Base-by-base conservation (phyloP, 1,140 invertebrate genomes). In the Phymorhynchus buccinoides region DNA sequence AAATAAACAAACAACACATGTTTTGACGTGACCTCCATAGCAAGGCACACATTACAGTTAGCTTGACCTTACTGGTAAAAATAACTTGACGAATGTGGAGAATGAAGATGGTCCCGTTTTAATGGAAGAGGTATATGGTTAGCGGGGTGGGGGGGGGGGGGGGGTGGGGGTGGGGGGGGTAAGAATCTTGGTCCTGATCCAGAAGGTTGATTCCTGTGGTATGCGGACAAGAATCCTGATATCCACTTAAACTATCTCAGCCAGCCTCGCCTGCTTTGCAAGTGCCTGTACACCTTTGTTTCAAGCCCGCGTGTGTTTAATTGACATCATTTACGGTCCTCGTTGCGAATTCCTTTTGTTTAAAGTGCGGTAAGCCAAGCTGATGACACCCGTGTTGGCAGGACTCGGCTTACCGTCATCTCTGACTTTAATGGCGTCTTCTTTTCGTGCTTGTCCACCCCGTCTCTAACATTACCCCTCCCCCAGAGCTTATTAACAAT, bases 151-250 rank as follows among this genome's bases (percentile, higher is more conserved):
- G n/a, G n/a, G n/a, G n/a, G n/a, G n/a, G n/a, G n/a, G n/a, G n/a
- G n/a, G n/a, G n/a, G n/a, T n/a, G n/a, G n/a, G n/a, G n/a, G 14
- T 27, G 56, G 12, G 56, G 56, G 1, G n/a, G 37, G 27, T 16
- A 75, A 75, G 73, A 75, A 75, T 75, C 18, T 75, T 35, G 73
- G 73, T 12, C 1, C 35, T 75, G 14, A 41, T 75, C 73, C 73
- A 75, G 73, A 41, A 16, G 18, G 18, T 41, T 39, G 37, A 75
- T 75, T 37, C 73, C 6, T 4, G 27, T 75, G 73, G 73, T 37
- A 75, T 41, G 73, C 73, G 73, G 73, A 30, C 18, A 75, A 75
- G 35, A 62, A 62, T 62, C 56, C 22, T 62, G 56, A 62, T 62
- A 14, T 62, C 56, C 56, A 62, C 14, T 62, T n/a, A n/a, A n/a